phyloP scores from a whole-genome alignment of 2,888 invertebrate species.

The Hedya salicella region DNA sequence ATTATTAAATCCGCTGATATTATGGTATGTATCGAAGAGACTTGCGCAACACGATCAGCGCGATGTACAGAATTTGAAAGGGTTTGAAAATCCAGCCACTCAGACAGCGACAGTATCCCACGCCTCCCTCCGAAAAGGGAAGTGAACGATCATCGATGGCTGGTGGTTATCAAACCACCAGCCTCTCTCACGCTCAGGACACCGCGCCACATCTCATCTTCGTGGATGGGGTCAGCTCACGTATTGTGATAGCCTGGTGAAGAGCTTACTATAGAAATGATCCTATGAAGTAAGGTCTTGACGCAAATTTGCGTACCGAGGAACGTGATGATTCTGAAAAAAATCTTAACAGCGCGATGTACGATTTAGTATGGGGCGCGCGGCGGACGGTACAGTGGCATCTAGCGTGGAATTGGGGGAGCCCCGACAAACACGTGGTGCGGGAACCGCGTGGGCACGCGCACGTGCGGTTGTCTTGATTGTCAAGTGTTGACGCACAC shows the following conservation, averaged over 20 bases:
- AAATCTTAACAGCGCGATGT: constrained; percentile 8
- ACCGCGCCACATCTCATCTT: constrained; percentile 58
- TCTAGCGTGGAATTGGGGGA: neutral
- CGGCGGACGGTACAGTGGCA: neutral
- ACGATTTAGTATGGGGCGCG: constrained; percentile 1
- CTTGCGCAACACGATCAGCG: no score
- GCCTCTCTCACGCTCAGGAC: constrained; percentile 56
- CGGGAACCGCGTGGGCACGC: neutral
- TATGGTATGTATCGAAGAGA: no score
- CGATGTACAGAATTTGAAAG: neutral
- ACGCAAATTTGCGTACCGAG: neutral
- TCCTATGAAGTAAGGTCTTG: constrained; percentile 14
- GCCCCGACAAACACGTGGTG: neutral
- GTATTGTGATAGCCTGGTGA: constrained; percentile 52
- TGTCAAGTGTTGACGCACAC: neutral
- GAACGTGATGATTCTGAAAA: neutral
- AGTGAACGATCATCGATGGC: constrained; percentile 61
- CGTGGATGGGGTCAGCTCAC: constrained; percentile 53
- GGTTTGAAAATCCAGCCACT: neutral
- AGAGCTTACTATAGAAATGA: constrained; percentile 40
- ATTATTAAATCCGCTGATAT: no score
- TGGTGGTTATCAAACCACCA: constrained; percentile 45
- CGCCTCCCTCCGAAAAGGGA: constrained; percentile 46
- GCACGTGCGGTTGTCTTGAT: neutral
- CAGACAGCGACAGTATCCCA: constrained; percentile 45